Percentiles rank a stretch among this genome's conserved stretches.
Evolutionary conservation across 2,888 invertebrate genomes (phyloP).

Genomic region (Poecilobothrus nobilitatus): DNA sequence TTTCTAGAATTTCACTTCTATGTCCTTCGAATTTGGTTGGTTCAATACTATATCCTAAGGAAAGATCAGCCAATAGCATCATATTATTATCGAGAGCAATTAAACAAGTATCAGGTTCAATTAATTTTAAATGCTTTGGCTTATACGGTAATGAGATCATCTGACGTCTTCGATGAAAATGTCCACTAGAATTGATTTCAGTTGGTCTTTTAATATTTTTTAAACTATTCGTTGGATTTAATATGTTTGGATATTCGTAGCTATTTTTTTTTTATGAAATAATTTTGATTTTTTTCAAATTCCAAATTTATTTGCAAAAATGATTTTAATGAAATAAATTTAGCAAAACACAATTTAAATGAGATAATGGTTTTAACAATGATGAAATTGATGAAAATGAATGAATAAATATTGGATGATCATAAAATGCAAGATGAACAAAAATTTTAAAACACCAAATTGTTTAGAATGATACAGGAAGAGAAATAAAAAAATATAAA

Average conservation of each 20-base stretch:
- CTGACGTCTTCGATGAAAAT: constrained; percentile 39
- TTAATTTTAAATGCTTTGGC: constrained; percentile 31
- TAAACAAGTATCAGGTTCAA: constrained; percentile 35
- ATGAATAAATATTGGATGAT: constrained; percentile 1
- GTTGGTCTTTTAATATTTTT: constrained; percentile 6
- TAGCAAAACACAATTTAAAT: not conserved
- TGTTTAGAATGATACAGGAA: not conserved
- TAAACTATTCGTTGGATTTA: constrained; percentile 2
- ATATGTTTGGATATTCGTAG: not conserved
- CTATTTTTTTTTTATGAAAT: not conserved
- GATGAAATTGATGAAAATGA: not conserved
- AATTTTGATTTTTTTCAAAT: not conserved
- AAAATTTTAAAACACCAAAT: not conserved
- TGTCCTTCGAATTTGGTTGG: constrained; percentile 31
- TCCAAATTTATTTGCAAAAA: not conserved
- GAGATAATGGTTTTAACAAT: not conserved
- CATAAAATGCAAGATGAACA: not conserved
- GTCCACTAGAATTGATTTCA: constrained; percentile 30
- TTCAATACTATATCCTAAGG: constrained; percentile 32
- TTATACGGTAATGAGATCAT: constrained; percentile 35
- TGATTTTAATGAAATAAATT: not conserved
- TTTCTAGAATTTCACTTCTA: constrained; percentile 27
- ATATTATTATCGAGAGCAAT: constrained; percentile 32
- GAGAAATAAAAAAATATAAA: not conserved
- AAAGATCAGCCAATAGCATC: constrained; percentile 36